Conservation (phyloP, 2,888 invertebrate genomes). For the Pristionchus exspectatus region DNA sequence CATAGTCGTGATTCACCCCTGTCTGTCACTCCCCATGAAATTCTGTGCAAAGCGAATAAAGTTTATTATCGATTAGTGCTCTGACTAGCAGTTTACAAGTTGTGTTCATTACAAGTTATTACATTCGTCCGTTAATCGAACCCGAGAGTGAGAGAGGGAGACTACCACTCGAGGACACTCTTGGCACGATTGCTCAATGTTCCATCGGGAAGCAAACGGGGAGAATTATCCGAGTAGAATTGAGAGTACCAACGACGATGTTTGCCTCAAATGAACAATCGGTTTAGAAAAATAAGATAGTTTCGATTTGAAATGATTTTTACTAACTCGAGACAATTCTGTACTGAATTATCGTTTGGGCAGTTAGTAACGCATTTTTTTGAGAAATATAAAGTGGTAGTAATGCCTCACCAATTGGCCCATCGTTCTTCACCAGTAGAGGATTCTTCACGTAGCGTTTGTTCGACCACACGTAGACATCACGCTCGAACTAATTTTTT, state of each 20-base stretch:
- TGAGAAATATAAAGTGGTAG: background rate
- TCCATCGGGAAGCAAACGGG: conserved; percentile 67
- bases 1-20: conserved; percentile 4
- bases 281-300: background rate
- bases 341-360: background rate
- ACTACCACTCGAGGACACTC: conserved; percentile 68
- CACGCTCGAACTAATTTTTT: conserved; percentile 87
- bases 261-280: background rate
- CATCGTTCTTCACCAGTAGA: conserved; percentile 87
- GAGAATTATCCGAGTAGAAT: conserved; percentile 88
- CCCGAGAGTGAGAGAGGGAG: background rate
- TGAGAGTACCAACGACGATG: conserved; percentile 86
- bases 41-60: conserved; percentile 30
- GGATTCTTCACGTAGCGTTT: conserved; percentile 87
- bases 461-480: conserved; percentile 91
- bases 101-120: background rate
- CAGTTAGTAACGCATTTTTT: background rate
- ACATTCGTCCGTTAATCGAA: background rate
- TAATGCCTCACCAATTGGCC: conserved; percentile 82
- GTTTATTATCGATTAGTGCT: conserved; percentile 34
- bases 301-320: too few relatives aligned
- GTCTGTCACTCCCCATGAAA: conserved; percentile 11
- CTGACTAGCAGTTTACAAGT: conserved; percentile 23
- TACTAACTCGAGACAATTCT: too few relatives aligned
- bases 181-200: conserved; percentile 64